Percentiles rank a stretch among this genome's conserved stretches.
phyloP scores from a whole-genome alignment of 1,140 invertebrate species.

The Drosophila grimshawi region DNA sequence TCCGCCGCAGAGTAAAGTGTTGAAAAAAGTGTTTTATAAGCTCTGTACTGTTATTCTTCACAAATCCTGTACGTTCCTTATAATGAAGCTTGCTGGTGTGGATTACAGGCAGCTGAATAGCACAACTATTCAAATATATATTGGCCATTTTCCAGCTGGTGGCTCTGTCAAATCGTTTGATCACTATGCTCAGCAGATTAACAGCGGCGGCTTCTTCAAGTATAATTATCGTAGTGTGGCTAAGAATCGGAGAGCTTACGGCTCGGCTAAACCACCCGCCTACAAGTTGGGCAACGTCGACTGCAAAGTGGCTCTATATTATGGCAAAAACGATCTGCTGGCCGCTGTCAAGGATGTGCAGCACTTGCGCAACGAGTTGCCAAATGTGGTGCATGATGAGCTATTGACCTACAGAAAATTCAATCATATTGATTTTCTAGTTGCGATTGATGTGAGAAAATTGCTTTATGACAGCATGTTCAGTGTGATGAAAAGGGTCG shows the following conservation, averaged over 20 bases:
- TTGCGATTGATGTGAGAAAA: conserved; percentile 84
- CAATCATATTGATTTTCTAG: conserved; percentile 86
- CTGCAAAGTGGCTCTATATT: conserved; percentile 67
- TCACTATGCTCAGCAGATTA: conserved; percentile 51
- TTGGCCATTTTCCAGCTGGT: conserved; percentile 44
- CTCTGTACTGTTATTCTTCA: conserved; percentile 54
- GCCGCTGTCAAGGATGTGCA: conserved; percentile 60
- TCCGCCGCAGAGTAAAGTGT: conserved; percentile 58
- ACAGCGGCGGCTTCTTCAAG: conserved; percentile 56
- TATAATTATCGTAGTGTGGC: conserved; percentile 32
- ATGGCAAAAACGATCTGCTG: conserved; percentile 56
- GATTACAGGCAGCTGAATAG: conserved; percentile 85
- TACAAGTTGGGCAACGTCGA: conserved; percentile 59
- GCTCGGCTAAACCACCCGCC: conserved; percentile 28
- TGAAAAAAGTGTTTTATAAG: conserved; percentile 32
- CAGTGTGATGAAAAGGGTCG: conserved; percentile 70
- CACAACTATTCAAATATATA: conserved; percentile 10
- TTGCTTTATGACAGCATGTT: conserved; percentile 83
- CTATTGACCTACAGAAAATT: conserved; percentile 80
- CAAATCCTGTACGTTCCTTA: conserved; percentile 85
- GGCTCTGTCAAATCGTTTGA: conserved; percentile 42
- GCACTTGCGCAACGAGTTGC: conserved; percentile 77
- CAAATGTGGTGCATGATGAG: conserved; percentile 83
- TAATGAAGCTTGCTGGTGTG: conserved; percentile 86
- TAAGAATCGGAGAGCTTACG: conserved; percentile 41